Evolutionary conservation across 2,797 vertebrate species (phyloP).

Genomic region (Petrocephalus sullivani): DNA sequence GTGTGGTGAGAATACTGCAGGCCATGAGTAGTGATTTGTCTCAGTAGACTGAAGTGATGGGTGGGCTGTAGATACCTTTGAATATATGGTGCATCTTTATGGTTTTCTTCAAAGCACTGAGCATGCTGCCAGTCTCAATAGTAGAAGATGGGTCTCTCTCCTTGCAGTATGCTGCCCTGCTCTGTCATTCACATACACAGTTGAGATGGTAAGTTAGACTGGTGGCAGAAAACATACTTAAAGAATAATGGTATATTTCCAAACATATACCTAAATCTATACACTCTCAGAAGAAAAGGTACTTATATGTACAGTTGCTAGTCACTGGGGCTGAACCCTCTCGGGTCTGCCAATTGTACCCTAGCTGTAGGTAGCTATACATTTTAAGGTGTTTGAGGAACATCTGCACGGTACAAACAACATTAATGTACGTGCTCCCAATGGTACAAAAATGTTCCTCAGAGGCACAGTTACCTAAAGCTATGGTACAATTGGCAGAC

Average conservation of each 20-base stretch:
- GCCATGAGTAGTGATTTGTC: background rate
- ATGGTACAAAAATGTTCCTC: too few species aligned
- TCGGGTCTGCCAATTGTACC: too few species aligned
- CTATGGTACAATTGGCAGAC: too few species aligned
- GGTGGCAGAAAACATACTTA: background rate
- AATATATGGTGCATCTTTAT: constrained; percentile 34
- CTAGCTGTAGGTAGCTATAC: too few species aligned
- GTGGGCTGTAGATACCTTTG: background rate
- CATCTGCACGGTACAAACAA: too few species aligned
- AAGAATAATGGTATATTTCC: background rate
- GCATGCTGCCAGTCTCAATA: constrained; percentile 18
- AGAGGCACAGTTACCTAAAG: too few species aligned
- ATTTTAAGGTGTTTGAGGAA: too few species aligned
- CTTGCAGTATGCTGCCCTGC: background rate
- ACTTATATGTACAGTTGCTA: too few species aligned
- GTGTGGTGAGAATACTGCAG: background rate
- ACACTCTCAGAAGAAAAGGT: too few species aligned
- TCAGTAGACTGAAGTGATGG: background rate
- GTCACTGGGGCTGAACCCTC: too few species aligned
- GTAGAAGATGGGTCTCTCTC: background rate
- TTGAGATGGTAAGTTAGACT: background rate
- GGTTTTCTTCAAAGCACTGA: constrained; percentile 36
- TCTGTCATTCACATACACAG: background rate
- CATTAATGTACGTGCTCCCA: too few species aligned
- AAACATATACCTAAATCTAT: background rate